Percentiles rank a stretch among this genome's conserved stretches.
phyloP scores from a whole-genome alignment of 2,888 invertebrate genomes.

The Chesias legatella region DNA sequence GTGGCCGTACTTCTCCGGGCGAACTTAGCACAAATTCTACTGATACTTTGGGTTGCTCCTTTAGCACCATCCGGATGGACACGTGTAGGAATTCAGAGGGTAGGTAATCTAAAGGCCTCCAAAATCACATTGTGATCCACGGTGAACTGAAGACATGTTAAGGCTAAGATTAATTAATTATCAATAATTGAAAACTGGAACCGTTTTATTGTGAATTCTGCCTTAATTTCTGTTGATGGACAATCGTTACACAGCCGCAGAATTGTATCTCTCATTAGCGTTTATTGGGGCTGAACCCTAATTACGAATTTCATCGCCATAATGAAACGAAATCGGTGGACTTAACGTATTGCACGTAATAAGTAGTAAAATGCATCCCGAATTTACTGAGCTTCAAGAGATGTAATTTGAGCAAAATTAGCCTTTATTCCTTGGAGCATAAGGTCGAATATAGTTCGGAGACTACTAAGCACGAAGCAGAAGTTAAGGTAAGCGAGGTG shows the following conservation, averaged over 20 bases:
- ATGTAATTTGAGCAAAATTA: constrained; percentile 13
- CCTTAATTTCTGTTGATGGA: neutral
- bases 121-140: no score
- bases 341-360: constrained; percentile 19
- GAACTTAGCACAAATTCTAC: no score
- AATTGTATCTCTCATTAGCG: constrained; percentile 25
- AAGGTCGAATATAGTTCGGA: constrained; percentile 12
- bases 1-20: no score
- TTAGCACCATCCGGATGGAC: no score
- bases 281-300: constrained; percentile 19
- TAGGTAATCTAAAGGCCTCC: no score
- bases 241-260: constrained; percentile 4
- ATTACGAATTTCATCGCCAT: constrained; percentile 14
- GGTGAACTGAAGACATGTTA: no score
- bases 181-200: neutral
- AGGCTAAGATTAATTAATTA: no score
- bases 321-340: constrained; percentile 16
- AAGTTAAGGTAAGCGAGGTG: constrained; percentile 40
- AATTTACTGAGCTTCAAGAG: constrained; percentile 10
- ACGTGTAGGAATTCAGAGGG: no score
- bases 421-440: constrained; percentile 12
- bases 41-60: no score
- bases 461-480: constrained; percentile 18
- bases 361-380: constrained; percentile 15
- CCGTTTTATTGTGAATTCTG: constrained; percentile 1